Evolutionary conservation across 2,797 vertebrate genomes (phyloP).

Genomic region (Syngnathus acus): DNA sequence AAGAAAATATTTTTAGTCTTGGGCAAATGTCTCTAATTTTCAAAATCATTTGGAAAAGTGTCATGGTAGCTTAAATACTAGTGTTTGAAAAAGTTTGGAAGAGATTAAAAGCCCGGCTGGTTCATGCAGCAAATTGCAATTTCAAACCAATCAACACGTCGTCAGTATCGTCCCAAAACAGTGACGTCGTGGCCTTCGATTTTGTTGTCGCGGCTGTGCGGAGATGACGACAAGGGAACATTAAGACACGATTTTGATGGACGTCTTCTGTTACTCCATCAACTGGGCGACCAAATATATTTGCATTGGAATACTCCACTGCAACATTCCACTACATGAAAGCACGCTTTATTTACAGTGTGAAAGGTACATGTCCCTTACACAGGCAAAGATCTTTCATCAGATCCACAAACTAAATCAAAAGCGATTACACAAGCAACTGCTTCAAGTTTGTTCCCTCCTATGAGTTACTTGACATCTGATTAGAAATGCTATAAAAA

Average conservation of each 20-base stretch:
- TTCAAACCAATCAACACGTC: slow-evolving; percentile 2
- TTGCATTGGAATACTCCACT: not conserved
- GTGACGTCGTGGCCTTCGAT: not conserved
- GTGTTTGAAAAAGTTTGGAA: not conserved
- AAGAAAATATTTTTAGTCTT: not conserved
- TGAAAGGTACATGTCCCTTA: not conserved
- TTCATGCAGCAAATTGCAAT: not conserved
- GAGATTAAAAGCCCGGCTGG: not conserved
- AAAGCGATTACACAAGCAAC: not conserved
- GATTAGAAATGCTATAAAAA: not conserved
- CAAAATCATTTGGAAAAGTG: not conserved
- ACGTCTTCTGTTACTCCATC: not conserved
- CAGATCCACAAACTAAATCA: not conserved
- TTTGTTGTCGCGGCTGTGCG: not conserved
- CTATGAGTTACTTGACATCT: not conserved
- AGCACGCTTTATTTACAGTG: slow-evolving; percentile 2
- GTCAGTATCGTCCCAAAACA: not conserved
- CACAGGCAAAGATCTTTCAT: not conserved
- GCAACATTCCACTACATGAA: not conserved
- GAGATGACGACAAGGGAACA: not conserved
- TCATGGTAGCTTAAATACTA: not conserved
- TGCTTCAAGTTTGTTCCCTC: no score
- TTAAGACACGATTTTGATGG: not conserved
- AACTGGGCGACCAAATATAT: not conserved
- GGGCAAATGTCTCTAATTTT: not conserved